Evolutionary conservation across 2,888 invertebrate genomes (phyloP), one percentile per base, ranked within the genome.

Genomic region (Chloroclystis v-ata): DNA sequence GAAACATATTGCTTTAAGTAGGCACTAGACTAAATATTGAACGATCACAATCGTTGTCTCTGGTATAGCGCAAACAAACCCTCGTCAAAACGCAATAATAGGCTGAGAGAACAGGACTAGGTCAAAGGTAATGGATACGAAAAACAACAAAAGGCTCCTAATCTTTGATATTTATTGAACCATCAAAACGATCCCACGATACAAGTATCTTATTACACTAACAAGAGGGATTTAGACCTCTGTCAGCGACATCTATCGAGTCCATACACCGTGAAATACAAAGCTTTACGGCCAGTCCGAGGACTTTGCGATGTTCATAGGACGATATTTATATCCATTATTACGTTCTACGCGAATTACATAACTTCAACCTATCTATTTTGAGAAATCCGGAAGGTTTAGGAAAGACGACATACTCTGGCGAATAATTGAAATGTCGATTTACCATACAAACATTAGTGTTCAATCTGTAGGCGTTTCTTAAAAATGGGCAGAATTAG

Each of bases 131-230:
- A 43, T 43, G 43, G 43, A 44, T 43, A 46, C 49, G 42, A 46
- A 50, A 39, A 49, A 50, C 39, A 57, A 49, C 51, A 53, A 53
- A 52, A 56, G 58, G 55, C 43, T 42, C 49, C 51, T 64, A 62
- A 66, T 68, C 59, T 60, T 60, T 56, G 54, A 60, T 59, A 59
- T 61, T 65, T 65, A 68, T 68, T 59, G 63, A 60, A 46, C 63
- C 61, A 58, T 64, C 60, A 63, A 50, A 60, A 64, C 62, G 59
- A 62, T 71, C 49, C 54, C 54, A 56, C 57, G 61, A 61, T 67
- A 63, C 65, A 56, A 55, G 56, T 67, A 64, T 72, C 67, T 63
- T 64, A 67, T 70, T 61, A 63, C 69, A 65, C 63, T 65, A 67
- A 65, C 61, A 54, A 45, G 48, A 47, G 60, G 69, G 66, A 64